Evolutionary conservation across 2,888 invertebrate genomes (phyloP).

Genomic region (Philopedon plagiatum): DNA sequence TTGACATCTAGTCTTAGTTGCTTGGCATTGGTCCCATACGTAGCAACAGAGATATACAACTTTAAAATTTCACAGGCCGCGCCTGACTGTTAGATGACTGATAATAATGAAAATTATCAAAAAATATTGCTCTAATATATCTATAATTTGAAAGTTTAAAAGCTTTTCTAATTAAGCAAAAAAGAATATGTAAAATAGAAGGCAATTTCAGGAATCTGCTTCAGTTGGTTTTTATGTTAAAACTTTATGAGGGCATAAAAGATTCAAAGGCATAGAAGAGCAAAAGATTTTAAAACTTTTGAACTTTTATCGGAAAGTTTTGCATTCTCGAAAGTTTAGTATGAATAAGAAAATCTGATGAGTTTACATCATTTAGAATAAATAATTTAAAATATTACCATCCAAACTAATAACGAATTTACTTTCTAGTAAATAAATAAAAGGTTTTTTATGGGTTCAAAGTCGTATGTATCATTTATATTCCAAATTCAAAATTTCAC

Average conservation of each 20-base stretch:
- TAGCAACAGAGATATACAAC: no score
- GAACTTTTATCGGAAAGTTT: conserved; percentile 40
- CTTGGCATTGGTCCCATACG: no score
- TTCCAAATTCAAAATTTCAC: no score
- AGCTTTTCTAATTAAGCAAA: conserved; percentile 33
- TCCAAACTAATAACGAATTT: background rate
- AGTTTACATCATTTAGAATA: background rate
- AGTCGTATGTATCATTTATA: no score
- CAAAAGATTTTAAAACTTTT: conserved; percentile 41
- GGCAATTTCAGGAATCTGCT: conserved; percentile 19
- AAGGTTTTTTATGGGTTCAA: no score
- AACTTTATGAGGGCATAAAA: conserved; percentile 48
- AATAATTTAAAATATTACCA: background rate
- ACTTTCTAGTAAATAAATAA: no score
- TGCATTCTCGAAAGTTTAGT: conserved; percentile 37
- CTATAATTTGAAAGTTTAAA: conserved; percentile 15
- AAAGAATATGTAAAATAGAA: conserved; percentile 39
- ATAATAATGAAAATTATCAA: no score
- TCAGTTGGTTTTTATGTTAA: conserved; percentile 39
- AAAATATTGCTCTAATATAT: no score
- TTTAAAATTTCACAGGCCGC: no score
- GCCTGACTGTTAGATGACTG: no score
- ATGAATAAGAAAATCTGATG: conserved; percentile 26
- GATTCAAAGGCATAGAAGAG: conserved; percentile 41
- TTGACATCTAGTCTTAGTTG: no score